A percentile compares a stretch with the other conserved stretches of the same genome.
phyloP scores from a whole-genome alignment of 2,797 vertebrate species.

The Anguilla marmorata region DNA sequence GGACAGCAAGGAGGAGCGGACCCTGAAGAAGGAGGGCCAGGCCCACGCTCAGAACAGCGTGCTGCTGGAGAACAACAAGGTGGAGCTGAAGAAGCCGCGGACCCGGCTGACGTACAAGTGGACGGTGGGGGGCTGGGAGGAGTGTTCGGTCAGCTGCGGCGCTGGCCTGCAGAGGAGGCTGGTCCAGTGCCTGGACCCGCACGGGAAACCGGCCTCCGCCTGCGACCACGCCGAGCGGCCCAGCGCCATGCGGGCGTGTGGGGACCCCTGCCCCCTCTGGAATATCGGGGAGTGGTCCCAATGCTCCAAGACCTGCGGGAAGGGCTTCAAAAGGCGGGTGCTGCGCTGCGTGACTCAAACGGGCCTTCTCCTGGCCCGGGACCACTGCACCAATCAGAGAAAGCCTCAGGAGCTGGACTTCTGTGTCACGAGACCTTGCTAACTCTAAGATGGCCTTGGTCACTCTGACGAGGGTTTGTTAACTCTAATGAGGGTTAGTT shows the following conservation, averaged over 20 bases:
- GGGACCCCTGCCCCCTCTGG: constrained; percentile 88
- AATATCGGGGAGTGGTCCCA: constrained; percentile 83
- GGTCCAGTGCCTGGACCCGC: constrained; percentile 80
- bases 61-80: constrained; percentile 59
- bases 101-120: constrained; percentile 73
- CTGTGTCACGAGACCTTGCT: constrained; percentile 85
- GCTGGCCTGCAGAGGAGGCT: constrained; percentile 82
- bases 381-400: constrained; percentile 82
- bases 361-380: constrained; percentile 78
- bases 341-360: constrained; percentile 75
- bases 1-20: constrained; percentile 40
- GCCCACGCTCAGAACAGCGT: constrained; percentile 78
- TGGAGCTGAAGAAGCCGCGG: constrained; percentile 49
- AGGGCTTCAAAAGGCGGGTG: constrained; percentile 88
- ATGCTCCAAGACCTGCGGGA: constrained; percentile 93
- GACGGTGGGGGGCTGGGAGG: constrained; percentile 81
- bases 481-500: constrained; percentile 27
- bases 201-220: constrained; percentile 72
- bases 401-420: constrained; percentile 99
- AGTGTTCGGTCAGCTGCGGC: constrained; percentile 86
- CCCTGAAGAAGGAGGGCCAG: constrained; percentile 72
- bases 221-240: constrained; percentile 79
- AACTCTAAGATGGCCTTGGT: constrained; percentile 35
- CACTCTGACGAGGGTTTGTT: not conserved
- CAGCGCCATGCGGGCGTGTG: constrained; percentile 76